Evolutionary conservation across 2,888 invertebrate species (phyloP).

Genomic region (Euplagia quadripunctaria): DNA sequence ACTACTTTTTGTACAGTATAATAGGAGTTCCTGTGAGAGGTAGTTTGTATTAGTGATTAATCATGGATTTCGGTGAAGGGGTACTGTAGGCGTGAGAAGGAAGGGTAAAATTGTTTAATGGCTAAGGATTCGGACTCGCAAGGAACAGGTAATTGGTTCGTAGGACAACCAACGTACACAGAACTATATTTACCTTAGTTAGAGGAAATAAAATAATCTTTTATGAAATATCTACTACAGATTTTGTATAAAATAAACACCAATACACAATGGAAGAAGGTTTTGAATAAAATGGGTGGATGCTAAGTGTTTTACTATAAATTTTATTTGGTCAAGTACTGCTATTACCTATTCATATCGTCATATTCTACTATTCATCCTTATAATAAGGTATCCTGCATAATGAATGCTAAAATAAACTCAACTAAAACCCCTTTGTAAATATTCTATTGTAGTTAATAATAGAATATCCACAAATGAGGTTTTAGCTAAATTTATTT

Average conservation of each 20-base stretch:
- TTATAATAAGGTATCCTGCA: too few species aligned
- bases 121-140: background rate
- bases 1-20: constrained; percentile 39
- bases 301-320: too few species aligned
- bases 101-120: background rate
- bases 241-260: background rate
- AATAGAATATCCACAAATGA: too few species aligned
- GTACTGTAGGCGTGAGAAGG: background rate
- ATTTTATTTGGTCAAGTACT: background rate
- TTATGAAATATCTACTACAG: background rate
- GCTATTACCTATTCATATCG: background rate
- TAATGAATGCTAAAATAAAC: too few species aligned
- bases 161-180: background rate
- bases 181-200: too few species aligned
- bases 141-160: background rate
- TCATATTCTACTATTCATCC: background rate
- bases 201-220: too few species aligned
- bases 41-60: constrained; percentile 38
- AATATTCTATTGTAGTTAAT: too few species aligned
- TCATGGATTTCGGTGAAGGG: constrained; percentile 24
- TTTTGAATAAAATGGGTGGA: background rate
- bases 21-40: constrained; percentile 19
- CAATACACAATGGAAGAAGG: background rate
- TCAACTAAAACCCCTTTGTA: too few species aligned
- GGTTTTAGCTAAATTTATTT: too few species aligned